A percentile compares a stretch with the other conserved stretches of the same genome.
phyloP scores from a whole-genome alignment of 1,140 invertebrate species.

The Caenorhabditis briggsae region DNA sequence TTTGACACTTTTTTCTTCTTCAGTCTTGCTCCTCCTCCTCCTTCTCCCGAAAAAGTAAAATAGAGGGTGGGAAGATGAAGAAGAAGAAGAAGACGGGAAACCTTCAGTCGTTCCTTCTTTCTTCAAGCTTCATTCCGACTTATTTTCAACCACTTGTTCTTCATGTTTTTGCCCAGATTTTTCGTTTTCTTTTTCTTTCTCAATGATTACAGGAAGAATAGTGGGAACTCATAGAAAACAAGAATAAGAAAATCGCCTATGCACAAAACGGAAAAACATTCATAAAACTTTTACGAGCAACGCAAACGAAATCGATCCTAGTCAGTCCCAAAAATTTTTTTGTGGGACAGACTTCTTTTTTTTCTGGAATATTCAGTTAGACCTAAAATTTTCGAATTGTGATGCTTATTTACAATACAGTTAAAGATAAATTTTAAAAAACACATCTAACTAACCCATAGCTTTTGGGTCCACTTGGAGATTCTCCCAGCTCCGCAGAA shows the following conservation, averaged over 20 bases:
- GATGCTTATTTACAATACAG: no score
- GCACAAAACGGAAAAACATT: background rate
- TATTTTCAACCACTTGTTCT: background rate
- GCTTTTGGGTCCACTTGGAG: no score
- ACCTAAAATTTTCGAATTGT: no score
- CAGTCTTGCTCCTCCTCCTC: no score
- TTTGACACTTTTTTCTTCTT: constrained; percentile 7
- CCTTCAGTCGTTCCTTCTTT: constrained; percentile 24
- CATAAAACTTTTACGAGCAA: constrained; percentile 11
- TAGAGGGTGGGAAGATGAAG: background rate
- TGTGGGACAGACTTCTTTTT: no score
- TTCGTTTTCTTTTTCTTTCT: background rate
- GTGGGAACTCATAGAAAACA: no score
- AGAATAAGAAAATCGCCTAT: background rate
- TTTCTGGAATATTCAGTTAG: no score
- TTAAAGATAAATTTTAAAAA: no score
- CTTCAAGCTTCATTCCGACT: constrained; percentile 18
- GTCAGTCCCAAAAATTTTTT: background rate
- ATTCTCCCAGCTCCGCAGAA: no score
- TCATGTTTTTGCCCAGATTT: background rate
- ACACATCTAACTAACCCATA: no score
- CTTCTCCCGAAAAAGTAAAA: constrained; percentile 47
- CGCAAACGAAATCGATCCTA: background rate
- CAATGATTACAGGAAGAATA: background rate
- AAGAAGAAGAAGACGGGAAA: background rate